Conservation (phyloP, 1,140 invertebrate species). For the Orius insidiosus region DNA sequence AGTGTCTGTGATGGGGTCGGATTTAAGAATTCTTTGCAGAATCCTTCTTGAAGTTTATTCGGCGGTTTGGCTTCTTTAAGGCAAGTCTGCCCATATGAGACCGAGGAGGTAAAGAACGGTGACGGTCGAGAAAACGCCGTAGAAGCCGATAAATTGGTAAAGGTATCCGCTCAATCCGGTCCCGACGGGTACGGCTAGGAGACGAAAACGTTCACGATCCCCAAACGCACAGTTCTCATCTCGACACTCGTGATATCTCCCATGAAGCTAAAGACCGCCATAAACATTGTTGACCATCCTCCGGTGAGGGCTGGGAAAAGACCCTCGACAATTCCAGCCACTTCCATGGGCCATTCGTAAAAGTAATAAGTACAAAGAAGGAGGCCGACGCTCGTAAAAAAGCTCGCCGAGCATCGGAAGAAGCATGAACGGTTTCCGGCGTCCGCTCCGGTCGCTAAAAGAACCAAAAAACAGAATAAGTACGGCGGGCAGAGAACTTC, state of each 20-base stretch:
- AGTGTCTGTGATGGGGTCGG: conserved; percentile 48
- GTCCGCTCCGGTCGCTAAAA: conserved; percentile 32
- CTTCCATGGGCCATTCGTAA: conserved; percentile 44
- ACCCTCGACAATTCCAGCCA: conserved; percentile 52
- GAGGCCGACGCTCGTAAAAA: conserved; percentile 51
- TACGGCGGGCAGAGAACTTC: conserved; percentile 52
- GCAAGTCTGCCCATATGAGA: conserved; percentile 45
- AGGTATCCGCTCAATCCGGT: conserved; percentile 21
- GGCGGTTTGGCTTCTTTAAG: conserved; percentile 37
- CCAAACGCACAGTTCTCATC: conserved; percentile 62
- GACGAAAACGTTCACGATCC: conserved; percentile 65
- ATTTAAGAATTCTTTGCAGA: conserved; percentile 43
- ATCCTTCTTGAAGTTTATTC: conserved; percentile 17
- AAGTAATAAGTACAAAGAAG: conserved; percentile 64
- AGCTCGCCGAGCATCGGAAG: conserved; percentile 66
- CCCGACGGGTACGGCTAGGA: conserved; percentile 56
- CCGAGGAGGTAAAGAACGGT: conserved; percentile 52
- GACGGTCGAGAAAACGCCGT: conserved; percentile 58
- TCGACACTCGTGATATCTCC: conserved; percentile 66
- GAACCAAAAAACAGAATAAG: conserved; percentile 56
- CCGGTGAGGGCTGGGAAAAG: conserved; percentile 62
- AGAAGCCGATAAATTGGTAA: conserved; percentile 52
- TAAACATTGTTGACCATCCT: conserved; percentile 75
- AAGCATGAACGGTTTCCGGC: conserved; percentile 68
- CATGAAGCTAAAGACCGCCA: conserved; percentile 79